These are phyloP conservation scores for Eledona agricola DNA, from an alignment of 2,888 invertebrate species.

Conservation along the genomic window DNA sequence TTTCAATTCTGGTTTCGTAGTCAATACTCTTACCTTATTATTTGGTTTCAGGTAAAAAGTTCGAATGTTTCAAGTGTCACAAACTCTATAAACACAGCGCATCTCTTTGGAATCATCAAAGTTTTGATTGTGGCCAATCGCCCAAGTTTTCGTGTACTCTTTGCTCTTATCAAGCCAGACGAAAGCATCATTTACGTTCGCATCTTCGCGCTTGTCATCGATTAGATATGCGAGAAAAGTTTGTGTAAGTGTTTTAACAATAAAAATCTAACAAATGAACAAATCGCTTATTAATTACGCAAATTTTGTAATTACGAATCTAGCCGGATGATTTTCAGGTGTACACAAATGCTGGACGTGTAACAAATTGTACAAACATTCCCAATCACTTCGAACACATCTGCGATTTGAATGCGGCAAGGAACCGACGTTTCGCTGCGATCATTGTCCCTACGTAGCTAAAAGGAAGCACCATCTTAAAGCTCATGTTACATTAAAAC, in stretches of 20 bases:
- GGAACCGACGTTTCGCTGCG: conserved; percentile 31
- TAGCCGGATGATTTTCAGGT: conserved; percentile 26
- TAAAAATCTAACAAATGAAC: conserved; percentile 3
- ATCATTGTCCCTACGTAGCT: conserved; percentile 32
- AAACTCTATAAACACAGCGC: conserved; percentile 54
- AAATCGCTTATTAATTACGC: not conserved
- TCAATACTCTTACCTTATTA: not conserved
- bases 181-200: conserved; percentile 25
- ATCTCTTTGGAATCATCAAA: conserved; percentile 53
- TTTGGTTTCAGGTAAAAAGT: conserved; percentile 25
- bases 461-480: conserved; percentile 38
- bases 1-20: conserved; percentile 2
- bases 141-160: conserved; percentile 40
- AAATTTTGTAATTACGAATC: not conserved
- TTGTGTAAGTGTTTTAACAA: not conserved
- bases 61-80: conserved; percentile 24
- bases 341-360: conserved; percentile 36
- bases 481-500: conserved; percentile 32
- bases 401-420: conserved; percentile 36
- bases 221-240: conserved; percentile 11
- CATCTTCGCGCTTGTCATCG: conserved; percentile 17
- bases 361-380: conserved; percentile 38
- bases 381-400: conserved; percentile 33
- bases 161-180: conserved; percentile 33
- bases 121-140: conserved; percentile 43